Percentiles rank a stretch among this genome's conserved stretches.
These are phyloP conservation scores for Mesorhabditis spiculigera DNA, from an alignment of 2,888 invertebrate species.

Conservation along the genomic window DNA sequence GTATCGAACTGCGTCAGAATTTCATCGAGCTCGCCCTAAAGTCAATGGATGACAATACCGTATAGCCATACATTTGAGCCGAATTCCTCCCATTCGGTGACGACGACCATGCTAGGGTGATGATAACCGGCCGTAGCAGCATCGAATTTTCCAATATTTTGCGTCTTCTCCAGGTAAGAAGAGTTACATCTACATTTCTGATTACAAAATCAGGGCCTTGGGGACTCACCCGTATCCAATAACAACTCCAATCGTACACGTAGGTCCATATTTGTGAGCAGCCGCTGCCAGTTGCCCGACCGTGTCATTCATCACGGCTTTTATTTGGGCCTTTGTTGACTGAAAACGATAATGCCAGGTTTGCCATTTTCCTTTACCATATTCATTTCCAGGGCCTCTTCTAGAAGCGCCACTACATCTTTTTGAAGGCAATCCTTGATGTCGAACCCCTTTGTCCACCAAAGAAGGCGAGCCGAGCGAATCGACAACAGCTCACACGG, in stretches of 20 bases:
- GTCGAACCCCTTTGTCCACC: conserved; percentile 59
- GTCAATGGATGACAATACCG: background rate
- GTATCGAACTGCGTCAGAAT: conserved; percentile 55
- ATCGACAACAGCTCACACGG: conserved; percentile 58
- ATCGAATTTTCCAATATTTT: conserved; percentile 56
- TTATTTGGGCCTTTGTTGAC: conserved; percentile 56
- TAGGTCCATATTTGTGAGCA: conserved; percentile 54
- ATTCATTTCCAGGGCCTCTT: conserved; percentile 57
- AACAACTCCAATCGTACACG: conserved; percentile 56
- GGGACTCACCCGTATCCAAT: conserved; percentile 55
- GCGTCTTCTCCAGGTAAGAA: conserved; percentile 56
- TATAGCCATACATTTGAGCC: conserved; percentile 40
- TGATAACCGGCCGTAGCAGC: conserved; percentile 42
- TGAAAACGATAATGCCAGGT: conserved; percentile 24
- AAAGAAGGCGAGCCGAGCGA: conserved; percentile 56
- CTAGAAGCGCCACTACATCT: conserved; percentile 55
- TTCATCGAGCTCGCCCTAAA: conserved; percentile 52
- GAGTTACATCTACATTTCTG: conserved; percentile 53
- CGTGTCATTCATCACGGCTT: conserved; percentile 59
- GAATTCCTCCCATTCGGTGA: conserved; percentile 59
- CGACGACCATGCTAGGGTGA: conserved; percentile 57
- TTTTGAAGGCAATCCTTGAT: conserved; percentile 58
- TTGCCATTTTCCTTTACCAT: conserved; percentile 37
- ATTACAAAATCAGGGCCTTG: background rate
- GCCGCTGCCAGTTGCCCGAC: conserved; percentile 58